These are phyloP conservation scores for Hylomyscus alleni DNA, from an alignment of 2,797 vertebrate genomes.

Conservation along the genomic window DNA sequence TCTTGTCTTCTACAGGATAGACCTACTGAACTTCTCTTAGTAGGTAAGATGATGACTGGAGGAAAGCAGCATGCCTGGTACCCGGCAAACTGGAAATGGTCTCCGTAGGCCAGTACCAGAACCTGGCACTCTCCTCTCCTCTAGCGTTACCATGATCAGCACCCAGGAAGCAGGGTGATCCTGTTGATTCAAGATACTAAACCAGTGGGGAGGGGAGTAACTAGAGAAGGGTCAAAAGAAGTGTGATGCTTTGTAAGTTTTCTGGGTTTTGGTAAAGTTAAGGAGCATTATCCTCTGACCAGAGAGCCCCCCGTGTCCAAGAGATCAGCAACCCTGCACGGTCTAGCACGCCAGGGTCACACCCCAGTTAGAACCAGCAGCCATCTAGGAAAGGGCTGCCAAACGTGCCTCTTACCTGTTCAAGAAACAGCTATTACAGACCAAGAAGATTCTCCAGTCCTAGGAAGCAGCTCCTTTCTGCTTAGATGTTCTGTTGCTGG, in stretches of 20 bases:
- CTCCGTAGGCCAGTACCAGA: neutral
- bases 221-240: neutral
- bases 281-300: neutral
- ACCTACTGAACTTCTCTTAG: neutral
- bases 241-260: neutral
- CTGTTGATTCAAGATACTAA: neutral
- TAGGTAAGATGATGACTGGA: neutral
- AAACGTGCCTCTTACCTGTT: constrained; percentile 49
- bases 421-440: neutral
- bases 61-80: neutral
- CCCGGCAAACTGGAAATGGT: neutral
- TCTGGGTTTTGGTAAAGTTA: neutral
- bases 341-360: neutral
- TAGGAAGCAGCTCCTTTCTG: rapidly evolving
- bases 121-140: too few relatives aligned
- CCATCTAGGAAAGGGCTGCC: neutral
- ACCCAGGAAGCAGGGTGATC: too few relatives aligned
- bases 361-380: neutral
- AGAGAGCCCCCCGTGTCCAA: neutral
- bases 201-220: too few relatives aligned
- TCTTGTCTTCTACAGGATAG: neutral
- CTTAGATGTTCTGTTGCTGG: neutral
- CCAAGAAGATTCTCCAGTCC: rapidly evolving
- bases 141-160: neutral
- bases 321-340: neutral